Base-by-base conservation (phyloP, 2,797 vertebrate genomes). In the Synanceia verrucosa region DNA sequence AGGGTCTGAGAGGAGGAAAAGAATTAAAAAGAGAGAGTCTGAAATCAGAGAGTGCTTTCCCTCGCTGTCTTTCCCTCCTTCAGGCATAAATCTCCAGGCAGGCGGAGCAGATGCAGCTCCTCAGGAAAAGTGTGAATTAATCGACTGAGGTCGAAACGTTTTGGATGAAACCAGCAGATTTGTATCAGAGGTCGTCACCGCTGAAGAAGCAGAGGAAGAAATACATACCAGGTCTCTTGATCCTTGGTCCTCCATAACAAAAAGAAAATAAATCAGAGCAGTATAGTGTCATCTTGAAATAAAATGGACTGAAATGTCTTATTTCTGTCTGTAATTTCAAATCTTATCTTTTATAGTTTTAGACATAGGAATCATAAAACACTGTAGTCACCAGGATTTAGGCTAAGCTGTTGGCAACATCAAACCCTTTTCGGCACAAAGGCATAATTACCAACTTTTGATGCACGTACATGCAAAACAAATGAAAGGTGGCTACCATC, bases 101-200 rank as follows among this genome's bases (percentile, higher is more conserved):
- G 84, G 84, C 53, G 12, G 66, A 91, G 82, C 84, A 86, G 92
- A 94, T 90, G 86, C 86, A 83, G 85, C 85, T 74, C 87, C 82
- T 86, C 78, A 70, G 85, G 87, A 82, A 93, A 92, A 88, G 91
- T 87, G 88, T 86, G 88, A 93, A 93, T 92, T 92, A 89, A 93
- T 88, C 58, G 68, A 81, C 78, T 78, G 80, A 89, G 53, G 74
- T 81, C 18, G n/a, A 76, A 83, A 73, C 24, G 44, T 79, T 84
- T 62, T 70, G 66, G 73, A 66, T 69, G 56, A 73, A 61, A 65
- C 41, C 65, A 62, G 48, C 65, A 74, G 60, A 82, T 86, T 65
- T 82, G 62, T 68, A 31, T 47, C 46, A 76, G 61, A 63, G 52
- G 26, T 63, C 61, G 59, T 79, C 67, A 69, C 57, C 31, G 28